Evolutionary conservation across 2,797 vertebrate genomes (phyloP), one percentile per base, ranked within the genome.

Genomic region (Mus minutoides): DNA sequence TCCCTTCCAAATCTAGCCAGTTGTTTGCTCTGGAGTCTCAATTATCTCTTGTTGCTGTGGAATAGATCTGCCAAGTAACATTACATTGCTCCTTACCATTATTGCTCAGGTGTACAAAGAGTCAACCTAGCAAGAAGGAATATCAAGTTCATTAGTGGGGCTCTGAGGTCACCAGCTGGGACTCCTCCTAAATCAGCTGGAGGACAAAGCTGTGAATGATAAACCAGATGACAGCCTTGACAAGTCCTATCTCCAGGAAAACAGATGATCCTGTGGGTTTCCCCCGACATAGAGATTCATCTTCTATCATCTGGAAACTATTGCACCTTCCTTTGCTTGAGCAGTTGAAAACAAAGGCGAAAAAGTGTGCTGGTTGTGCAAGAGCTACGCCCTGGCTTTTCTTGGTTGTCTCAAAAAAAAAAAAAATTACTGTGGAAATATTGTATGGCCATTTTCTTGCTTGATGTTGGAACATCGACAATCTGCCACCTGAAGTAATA

Each of bases 191-290:
- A 90, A 80, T 96, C 60, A 84, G 40, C 43, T 21, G 26, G 83
- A 95, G 58, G 67, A 95, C 0, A 1, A 94, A 85, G 54, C 85
- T 54, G 90, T 97, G 96, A 88, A 62, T 49, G 94, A 84, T 7
- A 96, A 94, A 77, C 10, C 31, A 71, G 90, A 95, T 92, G 86
- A 34, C 60, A 93, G 93, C 93, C 95, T 19, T 97, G 97, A 96
- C 86, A 95, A 69, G 60, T 71, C 76, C 78, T 90, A 64, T 46
- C 89, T 52, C 64, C 91, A 93, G 79, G 91, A 97, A 98, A 98
- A 97, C 73, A 88, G 84, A 95, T 96, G 84, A 97, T 95, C 95
- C 95, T 97, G 88, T 97, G 96, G 94, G 94, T 98, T 98, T 97
- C 86, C 46, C 91, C 31, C 95, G 96, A 98, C 88, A 88, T 95